Evolutionary conservation across 1,140 invertebrate genomes (phyloP).

Genomic region (Drosophila bocki): DNA sequence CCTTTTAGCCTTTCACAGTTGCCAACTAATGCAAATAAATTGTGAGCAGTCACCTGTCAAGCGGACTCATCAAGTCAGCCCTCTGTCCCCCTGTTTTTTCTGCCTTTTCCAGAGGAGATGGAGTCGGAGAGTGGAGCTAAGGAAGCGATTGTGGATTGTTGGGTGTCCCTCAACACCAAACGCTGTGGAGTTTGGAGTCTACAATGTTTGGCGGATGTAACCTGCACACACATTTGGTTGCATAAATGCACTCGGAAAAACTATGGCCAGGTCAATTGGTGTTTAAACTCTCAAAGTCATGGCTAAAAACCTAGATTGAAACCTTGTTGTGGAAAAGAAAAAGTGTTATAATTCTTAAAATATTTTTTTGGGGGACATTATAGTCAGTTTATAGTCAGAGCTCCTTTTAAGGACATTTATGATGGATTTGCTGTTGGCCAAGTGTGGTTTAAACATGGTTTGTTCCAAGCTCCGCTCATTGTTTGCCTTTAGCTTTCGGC

Average conservation of each 20-base stretch:
- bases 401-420: conserved; percentile 12
- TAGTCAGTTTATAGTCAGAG: background rate
- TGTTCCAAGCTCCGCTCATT: conserved; percentile 47
- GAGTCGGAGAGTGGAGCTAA: conserved; percentile 11
- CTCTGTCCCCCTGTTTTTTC: conserved; percentile 11
- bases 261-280: too few relatives aligned
- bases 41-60: conserved; percentile 63
- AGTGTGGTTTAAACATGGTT: conserved; percentile 19
- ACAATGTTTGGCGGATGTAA: conserved; percentile 20
- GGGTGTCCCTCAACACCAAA: conserved; percentile 21
- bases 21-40: conserved; percentile 79
- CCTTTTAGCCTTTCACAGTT: conserved; percentile 46
- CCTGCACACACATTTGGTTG: conserved; percentile 16
- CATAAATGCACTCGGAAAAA: conserved; percentile 34
- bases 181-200: background rate
- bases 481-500: background rate
- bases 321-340: background rate
- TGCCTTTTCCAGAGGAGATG: conserved; percentile 16
- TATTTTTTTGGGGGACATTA: background rate
- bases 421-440: background rate
- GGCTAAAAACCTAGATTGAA: background rate
- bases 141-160: conserved; percentile 32
- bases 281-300: background rate
- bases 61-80: conserved; percentile 39
- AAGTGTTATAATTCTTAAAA: background rate